phyloP scores from a whole-genome alignment of 2,113 vertebrate species.

The Muntiacus muntjak region DNA sequence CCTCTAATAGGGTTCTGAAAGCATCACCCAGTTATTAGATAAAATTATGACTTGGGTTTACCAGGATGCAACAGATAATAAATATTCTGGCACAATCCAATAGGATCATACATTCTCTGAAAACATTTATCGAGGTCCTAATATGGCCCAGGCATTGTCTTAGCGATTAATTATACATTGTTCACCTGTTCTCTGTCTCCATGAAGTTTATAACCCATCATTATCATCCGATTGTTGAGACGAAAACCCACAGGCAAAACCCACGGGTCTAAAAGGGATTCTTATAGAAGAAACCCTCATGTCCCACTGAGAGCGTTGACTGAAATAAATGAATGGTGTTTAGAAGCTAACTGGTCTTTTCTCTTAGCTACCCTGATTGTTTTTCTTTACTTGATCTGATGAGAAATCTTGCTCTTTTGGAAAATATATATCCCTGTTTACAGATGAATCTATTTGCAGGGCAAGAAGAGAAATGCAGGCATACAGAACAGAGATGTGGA shows the following conservation, averaged over 20 bases:
- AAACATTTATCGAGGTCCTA: neutral
- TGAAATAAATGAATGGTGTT: neutral
- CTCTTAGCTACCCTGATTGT: neutral
- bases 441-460: neutral
- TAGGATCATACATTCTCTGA: neutral
- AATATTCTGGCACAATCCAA: neutral
- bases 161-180: neutral
- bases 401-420: neutral
- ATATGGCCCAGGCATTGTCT: neutral
- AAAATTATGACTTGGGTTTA: neutral
- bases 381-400: neutral
- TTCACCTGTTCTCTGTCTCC: slow-evolving; percentile 15
- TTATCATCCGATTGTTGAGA: neutral
- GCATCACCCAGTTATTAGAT: neutral
- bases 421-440: neutral
- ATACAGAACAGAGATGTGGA: neutral
- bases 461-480: neutral
- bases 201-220: neutral
- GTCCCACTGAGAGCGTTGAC: neutral
- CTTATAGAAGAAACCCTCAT: neutral
- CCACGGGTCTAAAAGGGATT: neutral
- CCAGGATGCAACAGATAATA: neutral
- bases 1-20: neutral
- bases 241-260: neutral
- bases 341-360: neutral